Conservation (phyloP, 2,888 invertebrate species). For the Tipula helvola region DNA sequence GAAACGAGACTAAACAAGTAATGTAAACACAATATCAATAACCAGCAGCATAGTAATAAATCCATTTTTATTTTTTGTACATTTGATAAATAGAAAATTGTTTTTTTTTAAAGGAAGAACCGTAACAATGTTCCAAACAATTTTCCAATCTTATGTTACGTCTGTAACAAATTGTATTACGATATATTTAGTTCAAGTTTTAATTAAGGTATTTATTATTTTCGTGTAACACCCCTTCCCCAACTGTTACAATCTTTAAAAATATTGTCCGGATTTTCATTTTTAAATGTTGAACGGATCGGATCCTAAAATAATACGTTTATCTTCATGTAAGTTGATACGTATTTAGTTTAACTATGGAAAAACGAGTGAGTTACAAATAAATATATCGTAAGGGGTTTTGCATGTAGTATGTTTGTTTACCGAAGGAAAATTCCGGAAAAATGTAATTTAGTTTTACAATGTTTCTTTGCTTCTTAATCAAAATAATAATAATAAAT, state of each 20-base stretch:
- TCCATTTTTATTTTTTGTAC: neutral
- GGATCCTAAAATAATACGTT: neutral
- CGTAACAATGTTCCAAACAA: neutral
- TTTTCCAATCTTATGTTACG: neutral
- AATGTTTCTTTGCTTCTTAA: neutral
- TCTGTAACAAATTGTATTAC: neutral
- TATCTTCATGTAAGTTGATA: neutral
- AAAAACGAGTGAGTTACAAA: neutral
- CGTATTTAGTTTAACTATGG: neutral
- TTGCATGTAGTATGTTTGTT: neutral
- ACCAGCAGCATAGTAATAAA: neutral
- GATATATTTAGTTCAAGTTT: neutral
- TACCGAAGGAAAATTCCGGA: neutral
- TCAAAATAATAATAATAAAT: neutral
- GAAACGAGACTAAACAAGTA: neutral
- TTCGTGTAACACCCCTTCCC: neutral
- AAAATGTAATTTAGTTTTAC: neutral
- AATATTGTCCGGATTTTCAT: neutral
- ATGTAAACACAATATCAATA: neutral
- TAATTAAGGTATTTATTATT: neutral
- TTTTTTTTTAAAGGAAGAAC: neutral
- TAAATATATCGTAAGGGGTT: neutral
- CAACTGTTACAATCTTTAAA: neutral
- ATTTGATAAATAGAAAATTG: neutral
- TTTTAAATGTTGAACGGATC: neutral